Conservation (phyloP, 2,797 vertebrate genomes). For the Pseudomugil tenellus region DNA sequence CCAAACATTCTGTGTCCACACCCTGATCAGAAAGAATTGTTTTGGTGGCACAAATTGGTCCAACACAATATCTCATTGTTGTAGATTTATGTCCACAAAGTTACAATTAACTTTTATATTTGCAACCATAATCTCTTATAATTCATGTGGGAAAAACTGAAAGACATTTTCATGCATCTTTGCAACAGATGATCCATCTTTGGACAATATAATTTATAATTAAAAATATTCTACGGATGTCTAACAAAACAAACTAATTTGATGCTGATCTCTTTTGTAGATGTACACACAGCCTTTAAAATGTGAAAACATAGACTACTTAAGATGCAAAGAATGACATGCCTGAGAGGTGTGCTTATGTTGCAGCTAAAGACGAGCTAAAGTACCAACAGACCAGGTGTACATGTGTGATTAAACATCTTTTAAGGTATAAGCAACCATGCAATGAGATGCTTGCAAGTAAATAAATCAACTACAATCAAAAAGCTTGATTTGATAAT, state of each 20-base stretch:
- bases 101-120: no score
- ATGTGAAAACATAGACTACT: not conserved
- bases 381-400: not conserved
- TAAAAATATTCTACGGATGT: not conserved
- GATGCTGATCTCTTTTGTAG: no score
- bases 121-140: no score
- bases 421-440: not conserved
- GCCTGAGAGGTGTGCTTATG: not conserved
- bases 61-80: no score
- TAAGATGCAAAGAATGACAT: not conserved
- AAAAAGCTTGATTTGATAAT: slow-evolving; percentile 36
- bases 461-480: slow-evolving; percentile 36
- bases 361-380: not conserved
- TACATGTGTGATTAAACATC: not conserved
- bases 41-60: no score
- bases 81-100: no score
- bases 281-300: not conserved
- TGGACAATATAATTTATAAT: no score
- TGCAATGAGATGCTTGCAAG: slow-evolving; percentile 18
- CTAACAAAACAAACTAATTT: not conserved
- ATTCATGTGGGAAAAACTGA: no score
- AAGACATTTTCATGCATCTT: no score
- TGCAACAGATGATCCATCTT: no score
- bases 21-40: no score
- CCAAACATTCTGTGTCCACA: no score